phyloP scores from a whole-genome alignment of 2,888 invertebrate genomes.

The Lottia gigantea region DNA sequence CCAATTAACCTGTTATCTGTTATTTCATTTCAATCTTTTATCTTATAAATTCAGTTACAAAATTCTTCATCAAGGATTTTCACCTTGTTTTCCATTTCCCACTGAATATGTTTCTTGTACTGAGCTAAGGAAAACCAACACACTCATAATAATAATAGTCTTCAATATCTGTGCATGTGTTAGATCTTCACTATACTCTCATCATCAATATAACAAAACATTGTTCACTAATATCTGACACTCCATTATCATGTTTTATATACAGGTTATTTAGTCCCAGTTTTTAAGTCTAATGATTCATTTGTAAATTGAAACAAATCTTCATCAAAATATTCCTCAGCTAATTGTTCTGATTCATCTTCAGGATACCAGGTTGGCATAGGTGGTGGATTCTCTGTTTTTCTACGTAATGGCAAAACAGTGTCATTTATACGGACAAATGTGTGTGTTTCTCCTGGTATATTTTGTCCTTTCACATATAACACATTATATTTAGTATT shows the following conservation, averaged over 20 bases:
- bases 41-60: no score
- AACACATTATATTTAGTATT: slow-evolving; percentile 94
- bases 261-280: slow-evolving; percentile 10
- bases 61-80: no score
- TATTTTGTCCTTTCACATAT: slow-evolving; percentile 83
- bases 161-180: no score
- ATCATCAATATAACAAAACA: no score
- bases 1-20: background rate
- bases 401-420: slow-evolving; percentile 71
- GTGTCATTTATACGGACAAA: slow-evolving; percentile 81
- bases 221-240: no score
- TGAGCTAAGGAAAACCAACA: no score
- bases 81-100: no score
- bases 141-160: no score
- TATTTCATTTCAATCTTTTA: no score
- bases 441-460: slow-evolving; percentile 84
- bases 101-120: no score
- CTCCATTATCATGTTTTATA: no score
- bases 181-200: no score
- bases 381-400: slow-evolving; percentile 58
- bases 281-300: slow-evolving; percentile 34
- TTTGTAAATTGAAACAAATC: slow-evolving; percentile 79
- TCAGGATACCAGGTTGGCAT: slow-evolving; percentile 84
- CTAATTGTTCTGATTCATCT: slow-evolving; percentile 70
- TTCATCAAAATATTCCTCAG: slow-evolving; percentile 82